Percentiles rank a stretch among this genome's conserved stretches.
Evolutionary conservation across 2,888 invertebrate genomes (phyloP).

Genomic region (Cataglyphis rosenhaueri): DNA sequence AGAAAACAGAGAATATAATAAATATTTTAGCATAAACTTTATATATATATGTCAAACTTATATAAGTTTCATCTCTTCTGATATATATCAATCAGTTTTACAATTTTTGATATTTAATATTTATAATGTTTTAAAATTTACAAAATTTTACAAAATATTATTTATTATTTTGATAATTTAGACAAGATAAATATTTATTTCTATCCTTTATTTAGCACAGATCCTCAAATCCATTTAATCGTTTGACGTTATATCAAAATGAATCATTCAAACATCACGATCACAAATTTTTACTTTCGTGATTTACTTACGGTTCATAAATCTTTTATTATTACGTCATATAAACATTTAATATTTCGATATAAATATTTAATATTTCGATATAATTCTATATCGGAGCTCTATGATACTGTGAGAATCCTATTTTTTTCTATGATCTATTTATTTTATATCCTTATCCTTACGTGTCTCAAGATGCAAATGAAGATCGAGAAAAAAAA

Average conservation of each 20-base stretch:
- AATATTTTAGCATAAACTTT: neutral
- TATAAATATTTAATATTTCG: neutral
- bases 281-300: conserved; percentile 3
- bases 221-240: conserved; percentile 4
- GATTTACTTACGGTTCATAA: neutral
- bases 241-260: conserved; percentile 7
- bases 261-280: conserved; percentile 7
- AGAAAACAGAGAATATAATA: neutral
- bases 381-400: neutral
- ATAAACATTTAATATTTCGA: too few relatives aligned
- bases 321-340: conserved; percentile 2
- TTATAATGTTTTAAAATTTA: neutral
- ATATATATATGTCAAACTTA: neutral
- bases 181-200: neutral
- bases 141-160: neutral
- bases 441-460: neutral
- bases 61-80: neutral
- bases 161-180: neutral
- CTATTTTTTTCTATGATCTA: neutral
- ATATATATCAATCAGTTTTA: neutral
- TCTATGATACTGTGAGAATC: neutral
- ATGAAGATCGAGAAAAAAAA: neutral
- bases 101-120: neutral
- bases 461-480: neutral
- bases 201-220: neutral